Conservation (phyloP, 2,797 vertebrate genomes). For the Ataeniobius toweri region DNA sequence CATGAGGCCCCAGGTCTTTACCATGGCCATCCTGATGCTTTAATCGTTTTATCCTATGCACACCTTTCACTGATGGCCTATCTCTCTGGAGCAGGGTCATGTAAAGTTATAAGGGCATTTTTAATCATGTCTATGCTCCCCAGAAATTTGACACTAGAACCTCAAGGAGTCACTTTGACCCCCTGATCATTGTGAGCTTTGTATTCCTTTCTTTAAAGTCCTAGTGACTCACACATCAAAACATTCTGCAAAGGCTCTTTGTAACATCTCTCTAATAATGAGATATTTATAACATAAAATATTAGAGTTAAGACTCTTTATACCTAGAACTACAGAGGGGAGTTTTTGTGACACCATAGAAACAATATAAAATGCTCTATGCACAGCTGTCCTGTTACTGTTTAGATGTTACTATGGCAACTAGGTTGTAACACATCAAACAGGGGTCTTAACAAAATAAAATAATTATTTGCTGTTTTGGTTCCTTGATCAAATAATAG, state of each 20-base stretch:
- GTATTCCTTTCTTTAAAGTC: background rate
- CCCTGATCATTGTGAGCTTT: background rate
- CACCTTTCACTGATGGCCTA: no score
- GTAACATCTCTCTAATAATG: no score
- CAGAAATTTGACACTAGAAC: background rate
- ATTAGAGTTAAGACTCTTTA: no score
- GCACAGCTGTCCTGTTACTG: no score
- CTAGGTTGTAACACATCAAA: background rate
- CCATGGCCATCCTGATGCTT: no score
- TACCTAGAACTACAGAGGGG: background rate
- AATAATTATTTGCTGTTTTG: background rate
- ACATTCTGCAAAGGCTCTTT: background rate
- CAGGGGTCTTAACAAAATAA: background rate
- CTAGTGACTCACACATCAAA: background rate
- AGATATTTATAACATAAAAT: no score
- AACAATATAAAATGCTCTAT: background rate
- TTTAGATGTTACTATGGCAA: no score
- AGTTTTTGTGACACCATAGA: background rate
- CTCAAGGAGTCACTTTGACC: background rate
- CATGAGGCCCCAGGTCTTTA: no score
- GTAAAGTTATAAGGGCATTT: no score
- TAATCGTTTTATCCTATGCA: no score
- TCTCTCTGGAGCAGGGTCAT: no score
- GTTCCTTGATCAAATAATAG: background rate
- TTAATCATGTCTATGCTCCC: no score